Conservation (phyloP, 2,888 invertebrate genomes). For the Temnothorax rugatulus region DNA sequence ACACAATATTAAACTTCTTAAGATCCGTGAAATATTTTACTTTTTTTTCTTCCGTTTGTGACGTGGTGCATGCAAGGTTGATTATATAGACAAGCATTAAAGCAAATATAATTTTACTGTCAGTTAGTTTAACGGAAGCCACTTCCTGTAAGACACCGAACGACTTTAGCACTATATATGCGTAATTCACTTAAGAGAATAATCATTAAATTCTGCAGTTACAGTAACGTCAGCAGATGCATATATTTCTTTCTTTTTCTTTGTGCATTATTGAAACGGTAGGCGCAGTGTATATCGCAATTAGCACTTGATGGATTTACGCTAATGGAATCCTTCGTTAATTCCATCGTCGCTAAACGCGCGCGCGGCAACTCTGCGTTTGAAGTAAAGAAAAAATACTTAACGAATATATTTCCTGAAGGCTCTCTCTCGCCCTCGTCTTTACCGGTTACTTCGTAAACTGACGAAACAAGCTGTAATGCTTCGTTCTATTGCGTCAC, state of each 20-base stretch:
- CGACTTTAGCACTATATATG: constrained; percentile 61
- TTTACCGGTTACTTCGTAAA: constrained; percentile 48
- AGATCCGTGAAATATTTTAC: not conserved
- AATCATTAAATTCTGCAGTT: constrained; percentile 68
- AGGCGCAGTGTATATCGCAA: constrained; percentile 45
- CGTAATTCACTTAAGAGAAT: constrained; percentile 67
- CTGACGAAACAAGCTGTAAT: constrained; percentile 53
- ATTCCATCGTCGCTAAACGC: constrained; percentile 21
- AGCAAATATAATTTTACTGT: constrained; percentile 55
- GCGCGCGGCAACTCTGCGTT: constrained; percentile 28
- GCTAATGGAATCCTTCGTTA: constrained; percentile 57
- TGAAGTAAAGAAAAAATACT: constrained; percentile 51
- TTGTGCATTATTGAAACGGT: constrained; percentile 46
- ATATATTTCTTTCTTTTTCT: constrained; percentile 30
- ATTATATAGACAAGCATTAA: constrained; percentile 51
- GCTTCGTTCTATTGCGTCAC: constrained; percentile 48
- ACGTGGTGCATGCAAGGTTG: not conserved
- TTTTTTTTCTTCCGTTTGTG: not conserved
- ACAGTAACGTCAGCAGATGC: constrained; percentile 43
- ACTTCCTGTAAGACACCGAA: constrained; percentile 59
- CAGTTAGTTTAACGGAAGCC: constrained; percentile 67
- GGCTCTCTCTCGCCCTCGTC: constrained; percentile 30
- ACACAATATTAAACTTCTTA: not conserved
- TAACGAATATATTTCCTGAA: constrained; percentile 52
- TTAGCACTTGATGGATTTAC: constrained; percentile 53